Base-by-base conservation (phyloP, 2,888 invertebrate species). In the Troides helena region DNA sequence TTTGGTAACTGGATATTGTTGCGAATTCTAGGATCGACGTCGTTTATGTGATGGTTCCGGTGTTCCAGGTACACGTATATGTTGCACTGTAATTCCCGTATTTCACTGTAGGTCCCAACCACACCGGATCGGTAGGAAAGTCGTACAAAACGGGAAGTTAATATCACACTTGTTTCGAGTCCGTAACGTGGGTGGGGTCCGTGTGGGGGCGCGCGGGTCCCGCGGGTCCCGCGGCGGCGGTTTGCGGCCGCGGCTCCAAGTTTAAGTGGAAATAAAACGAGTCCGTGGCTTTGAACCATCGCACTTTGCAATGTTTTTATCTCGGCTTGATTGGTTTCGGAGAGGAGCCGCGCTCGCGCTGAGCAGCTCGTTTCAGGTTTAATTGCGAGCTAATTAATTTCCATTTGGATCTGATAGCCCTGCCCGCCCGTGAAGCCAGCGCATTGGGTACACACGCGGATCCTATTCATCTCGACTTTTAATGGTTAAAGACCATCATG, bases 251-350 rank as follows among this genome's bases (percentile, higher is more conserved):
- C 83, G 80, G 81, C 59, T 65, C 72, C 77, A 84, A 86, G 79
- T 86, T 86, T 85, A 85, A 87, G 84, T 85, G 85, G 83, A 77
- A 84, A 83, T 83, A 85, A 85, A 85, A 81, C 79, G 78, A 76
- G 76, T 79, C 81, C 74, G 71, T 75, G 67, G 69, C 79, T 78
- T 76, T 77, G 77, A 81, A 81, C 77, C 80, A 76, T 76, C 74
- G 73, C 78, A 76, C 78, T 77, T 76, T 77, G 77, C 78, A 73
- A 74, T 71, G 74, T 73, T 81, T 82, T 83, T 83, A 83, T 80
- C 74, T 76, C 74, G 74, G 72, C 83, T 82, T 81, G 78, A 80
- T 82, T 78, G 78, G 78, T 78, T 76, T 74, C 69, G 58, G 58
- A 57, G 69, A 65, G 64, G 67, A 66, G 65, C 53, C 39, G 39